A percentile compares a stretch with the other conserved stretches of the same genome.
These are phyloP conservation scores for Automeris io DNA, from an alignment of 2,888 invertebrate genomes.

Conservation along the genomic window DNA sequence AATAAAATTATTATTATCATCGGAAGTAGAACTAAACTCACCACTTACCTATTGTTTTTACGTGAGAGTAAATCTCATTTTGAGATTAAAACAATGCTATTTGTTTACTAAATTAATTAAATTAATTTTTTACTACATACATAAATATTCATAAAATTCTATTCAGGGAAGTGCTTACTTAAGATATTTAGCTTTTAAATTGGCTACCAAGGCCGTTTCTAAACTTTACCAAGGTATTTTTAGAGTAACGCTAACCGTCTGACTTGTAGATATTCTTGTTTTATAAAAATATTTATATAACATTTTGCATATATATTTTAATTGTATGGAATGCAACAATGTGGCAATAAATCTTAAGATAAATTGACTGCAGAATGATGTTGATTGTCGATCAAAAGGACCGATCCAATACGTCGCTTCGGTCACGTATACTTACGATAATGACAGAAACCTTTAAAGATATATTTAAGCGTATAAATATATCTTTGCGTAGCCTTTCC, in stretches of 20 bases:
- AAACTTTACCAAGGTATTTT: background rate
- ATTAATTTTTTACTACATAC: too few relatives aligned
- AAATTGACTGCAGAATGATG: conserved; percentile 51
- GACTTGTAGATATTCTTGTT: conserved; percentile 22
- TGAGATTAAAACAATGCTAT: too few relatives aligned
- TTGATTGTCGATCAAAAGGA: conserved; percentile 60
- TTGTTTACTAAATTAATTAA: too few relatives aligned
- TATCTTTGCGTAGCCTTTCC: too few relatives aligned
- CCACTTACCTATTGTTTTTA: too few relatives aligned
- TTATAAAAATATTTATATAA: background rate
- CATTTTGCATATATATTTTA: conserved; percentile 14
- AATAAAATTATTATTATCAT: too few relatives aligned
- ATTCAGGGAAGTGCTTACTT: too few relatives aligned
- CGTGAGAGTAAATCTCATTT: too few relatives aligned
- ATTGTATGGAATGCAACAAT: conserved; percentile 55
- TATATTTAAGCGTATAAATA: conserved; percentile 37
- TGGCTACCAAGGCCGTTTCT: background rate
- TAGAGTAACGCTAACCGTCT: background rate
- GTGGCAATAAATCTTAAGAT: conserved; percentile 56
- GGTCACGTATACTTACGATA: conserved; percentile 40
- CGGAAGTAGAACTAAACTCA: too few relatives aligned
- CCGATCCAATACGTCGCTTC: conserved; percentile 44
- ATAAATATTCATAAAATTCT: too few relatives aligned
- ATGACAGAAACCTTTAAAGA: conserved; percentile 45
- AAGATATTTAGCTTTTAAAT: too few relatives aligned